Percentiles rank a stretch among this genome's conserved stretches.
phyloP scores from a whole-genome alignment of 2,113 vertebrate species.

The Chiloscyllium plagiosum region DNA sequence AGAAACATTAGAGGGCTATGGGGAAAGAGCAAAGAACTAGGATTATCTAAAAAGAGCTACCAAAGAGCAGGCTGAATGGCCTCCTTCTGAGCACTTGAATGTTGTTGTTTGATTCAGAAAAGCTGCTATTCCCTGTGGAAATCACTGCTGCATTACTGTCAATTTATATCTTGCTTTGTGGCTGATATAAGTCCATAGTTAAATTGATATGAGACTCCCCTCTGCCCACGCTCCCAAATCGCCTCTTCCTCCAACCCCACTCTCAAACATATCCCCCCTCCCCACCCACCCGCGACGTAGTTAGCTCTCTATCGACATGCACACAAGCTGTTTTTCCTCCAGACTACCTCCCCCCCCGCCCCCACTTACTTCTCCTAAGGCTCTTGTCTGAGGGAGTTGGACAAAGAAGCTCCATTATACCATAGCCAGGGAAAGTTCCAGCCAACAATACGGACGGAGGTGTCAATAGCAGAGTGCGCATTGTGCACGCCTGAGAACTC shows the following conservation, averaged over 20 bases:
- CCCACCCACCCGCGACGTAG: not conserved
- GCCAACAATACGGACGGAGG: slow-evolving; percentile 67
- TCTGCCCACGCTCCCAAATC: not conserved
- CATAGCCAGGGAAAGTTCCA: slow-evolving; percentile 60
- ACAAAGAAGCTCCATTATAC: slow-evolving; percentile 69
- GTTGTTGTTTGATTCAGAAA: not conserved
- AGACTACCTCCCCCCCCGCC: slow-evolving; percentile 45
- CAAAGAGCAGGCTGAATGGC: not conserved
- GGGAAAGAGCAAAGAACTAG: not conserved
- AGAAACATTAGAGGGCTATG: not conserved
- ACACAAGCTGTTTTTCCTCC: slow-evolving; percentile 64
- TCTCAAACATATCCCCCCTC: not conserved
- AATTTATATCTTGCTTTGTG: not conserved
- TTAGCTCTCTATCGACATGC: slow-evolving; percentile 53
- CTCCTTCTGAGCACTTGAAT: not conserved
- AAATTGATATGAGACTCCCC: not conserved
- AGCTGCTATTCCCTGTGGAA: not conserved
- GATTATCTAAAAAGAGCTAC: not conserved
- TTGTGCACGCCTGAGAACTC: slow-evolving; percentile 74
- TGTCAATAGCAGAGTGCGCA: slow-evolving; percentile 63
- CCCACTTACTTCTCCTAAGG: slow-evolving; percentile 55
- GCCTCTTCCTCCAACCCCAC: slow-evolving; percentile 42
- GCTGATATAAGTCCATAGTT: not conserved
- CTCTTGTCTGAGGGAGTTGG: slow-evolving; percentile 58
- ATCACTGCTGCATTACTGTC: not conserved